Base-by-base conservation (phyloP, 2,888 invertebrate species). In the Synergus japonicus region DNA sequence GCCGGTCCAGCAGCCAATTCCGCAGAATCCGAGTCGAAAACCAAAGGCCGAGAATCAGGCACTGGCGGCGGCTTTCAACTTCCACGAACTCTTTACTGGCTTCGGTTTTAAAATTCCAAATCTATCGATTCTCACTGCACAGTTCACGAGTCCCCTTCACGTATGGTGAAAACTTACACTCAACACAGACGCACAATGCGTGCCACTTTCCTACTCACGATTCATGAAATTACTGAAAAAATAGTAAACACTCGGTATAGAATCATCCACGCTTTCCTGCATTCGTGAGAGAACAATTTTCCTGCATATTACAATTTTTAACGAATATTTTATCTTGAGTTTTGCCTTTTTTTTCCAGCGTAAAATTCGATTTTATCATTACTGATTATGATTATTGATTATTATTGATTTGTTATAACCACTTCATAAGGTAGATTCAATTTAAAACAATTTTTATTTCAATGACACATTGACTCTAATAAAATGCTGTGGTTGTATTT, bases 101-200 rank as follows among this genome's bases (percentile, higher is more conserved):
- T 73, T 73, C 54, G 37, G 9, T 29, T 73, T 37, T 73, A 73
- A 73, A 73, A 73, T 37, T 54, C 54, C 49, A 73, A 73, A 73
- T 54, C 46, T 37, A 54, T 73, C 54, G 73, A 54, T 73, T 73
- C 15, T 73, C 73, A 73, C 73, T 54, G 73, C 37, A 73, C 54
- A n/a, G 54, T 73, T 73, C 54, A 73, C 73, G 5, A 73, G 54
- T 54, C 37, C 73, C 73, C 73, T 73, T 73, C 73, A 73, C 73
- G 37, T 73, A 60, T 12, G 9, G 54, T 37, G 37, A 54, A 54
- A 73, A 49, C 49, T 49, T 37, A 69, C 22, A 49, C 49, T 49
- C 29, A 9, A 54, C 73, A 73, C 46, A 37, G 15, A 54, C 73
- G 54, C 73, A 73, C n/a, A 37, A 54, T 73, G n/a, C 46, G 73